Base-by-base conservation (phyloP, 2,113 vertebrate genomes). In the Antechinus stuartii region DNA sequence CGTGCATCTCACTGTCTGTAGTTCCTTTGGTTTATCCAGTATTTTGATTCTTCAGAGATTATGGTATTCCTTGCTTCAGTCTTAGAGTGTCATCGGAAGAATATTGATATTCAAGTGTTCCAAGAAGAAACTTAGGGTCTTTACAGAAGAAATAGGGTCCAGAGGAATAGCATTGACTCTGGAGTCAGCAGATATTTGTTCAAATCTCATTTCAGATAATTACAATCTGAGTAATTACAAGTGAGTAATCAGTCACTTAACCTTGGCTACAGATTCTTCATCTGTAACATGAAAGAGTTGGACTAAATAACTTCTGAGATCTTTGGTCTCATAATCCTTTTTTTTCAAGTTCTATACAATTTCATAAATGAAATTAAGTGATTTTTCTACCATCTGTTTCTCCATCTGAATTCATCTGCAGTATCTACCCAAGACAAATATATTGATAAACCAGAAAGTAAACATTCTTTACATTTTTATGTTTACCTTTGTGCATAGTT, bases 101-200 rank as follows among this genome's bases (percentile, higher is more conserved):
- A 68, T 68, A n/a, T 35, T 68, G 30, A 11, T 68, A 27, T 35
- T 68, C 12, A 30, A 35, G 35, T 68, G 30, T 16, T 68, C 35
- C 61, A 68, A 68, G 30, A 3, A 35, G 30, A 68, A 68, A 12
- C 61, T 68, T 68, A 68, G 14, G 61, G 30, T 68, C 61, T 68
- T 68, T 35, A 35, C 14, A 12, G 35, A 94, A 24, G 61, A 26
- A 55, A 46, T 52, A 26, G 53, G 95, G 76, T 93, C 6, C 91
- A 25, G 19, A 95, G 52, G 92, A 94, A 94, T 90, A 55, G 2
- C n/a, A 50, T 19, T 53, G 68, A 95, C 68, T 93, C 91, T 68
- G 52, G 52, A 92, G 24, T 25, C 49, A 92, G 90, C 90, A 94
- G 89, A 93, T 49, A 49, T 84, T 30, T 68, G 55, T 95, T 57